Evolutionary conservation across 2,113 vertebrate species (phyloP).

Genomic region (Mirza zaza): DNA sequence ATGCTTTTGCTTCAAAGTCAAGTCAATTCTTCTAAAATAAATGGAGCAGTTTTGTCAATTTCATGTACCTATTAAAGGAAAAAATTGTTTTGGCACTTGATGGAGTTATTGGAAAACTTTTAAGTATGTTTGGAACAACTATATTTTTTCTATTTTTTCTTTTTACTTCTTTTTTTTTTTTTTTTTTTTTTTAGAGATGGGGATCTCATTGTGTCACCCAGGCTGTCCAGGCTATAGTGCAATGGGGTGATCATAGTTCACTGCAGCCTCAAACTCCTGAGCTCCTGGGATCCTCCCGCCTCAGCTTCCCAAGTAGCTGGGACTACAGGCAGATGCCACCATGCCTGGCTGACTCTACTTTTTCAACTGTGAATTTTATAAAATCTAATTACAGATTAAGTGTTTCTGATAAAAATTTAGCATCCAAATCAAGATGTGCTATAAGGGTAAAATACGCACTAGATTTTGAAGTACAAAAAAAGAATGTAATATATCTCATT

Average conservation of each 20-base stretch:
- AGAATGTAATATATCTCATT: not conserved
- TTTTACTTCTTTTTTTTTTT: no score
- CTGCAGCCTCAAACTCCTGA: no score
- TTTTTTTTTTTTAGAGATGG: no score
- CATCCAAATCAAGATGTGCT: not conserved
- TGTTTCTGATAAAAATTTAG: conserved; percentile 9
- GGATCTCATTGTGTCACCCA: no score
- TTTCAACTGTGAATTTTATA: conserved; percentile 7
- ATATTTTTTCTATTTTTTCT: not conserved
- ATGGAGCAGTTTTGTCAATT: not conserved
- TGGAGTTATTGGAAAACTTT: not conserved
- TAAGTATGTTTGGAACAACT: conserved; percentile 5
- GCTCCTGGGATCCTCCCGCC: no score
- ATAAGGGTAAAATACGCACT: not conserved
- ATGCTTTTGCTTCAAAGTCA: conserved; percentile 23
- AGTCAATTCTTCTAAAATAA: conserved; percentile 10
- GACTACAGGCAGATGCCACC: no score
- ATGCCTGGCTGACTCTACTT: not conserved
- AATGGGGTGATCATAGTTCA: no score
- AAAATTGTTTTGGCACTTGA: not conserved
- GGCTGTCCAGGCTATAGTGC: no score
- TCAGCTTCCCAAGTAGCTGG: no score
- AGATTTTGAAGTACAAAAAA: not conserved
- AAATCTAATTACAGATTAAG: conserved; percentile 5
- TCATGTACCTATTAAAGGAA: not conserved